These are phyloP conservation scores for Drosophila grimshawi DNA, from an alignment of 1,140 invertebrate species.

Conservation along the genomic window DNA sequence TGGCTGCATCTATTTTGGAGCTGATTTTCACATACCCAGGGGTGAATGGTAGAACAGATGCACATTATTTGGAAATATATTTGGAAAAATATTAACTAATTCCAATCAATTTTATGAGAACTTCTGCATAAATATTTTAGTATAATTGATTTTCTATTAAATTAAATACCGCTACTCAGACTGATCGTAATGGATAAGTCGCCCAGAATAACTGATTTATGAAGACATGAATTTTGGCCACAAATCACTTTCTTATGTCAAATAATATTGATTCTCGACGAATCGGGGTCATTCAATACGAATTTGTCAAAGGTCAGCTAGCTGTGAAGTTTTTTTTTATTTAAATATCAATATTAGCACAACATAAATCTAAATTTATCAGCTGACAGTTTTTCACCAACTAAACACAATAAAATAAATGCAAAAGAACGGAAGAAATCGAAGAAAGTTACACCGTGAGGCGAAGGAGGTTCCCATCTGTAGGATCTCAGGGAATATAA, in stretches of 20 bases:
- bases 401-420: not conserved
- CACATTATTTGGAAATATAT: not conserved
- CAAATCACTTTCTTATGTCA: no score
- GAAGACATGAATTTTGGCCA: not conserved
- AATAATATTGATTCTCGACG: not conserved
- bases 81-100: not conserved
- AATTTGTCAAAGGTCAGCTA: not conserved
- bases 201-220: no score
- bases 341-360: not conserved
- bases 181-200: no score
- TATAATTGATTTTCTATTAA: no score
- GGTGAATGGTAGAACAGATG: not conserved
- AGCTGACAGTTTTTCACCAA: not conserved
- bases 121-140: not conserved
- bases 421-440: conserved; percentile 1
- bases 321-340: not conserved
- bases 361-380: conserved; percentile 4
- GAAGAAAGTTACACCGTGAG: no score
- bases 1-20: conserved; percentile 15
- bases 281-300: not conserved
- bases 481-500: no score
- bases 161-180: no score
- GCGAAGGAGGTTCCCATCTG: no score
- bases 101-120: not conserved
- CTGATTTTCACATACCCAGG: not conserved